Evolutionary conservation across 1,140 invertebrate genomes (phyloP).

Genomic region (Zophobas morio): DNA sequence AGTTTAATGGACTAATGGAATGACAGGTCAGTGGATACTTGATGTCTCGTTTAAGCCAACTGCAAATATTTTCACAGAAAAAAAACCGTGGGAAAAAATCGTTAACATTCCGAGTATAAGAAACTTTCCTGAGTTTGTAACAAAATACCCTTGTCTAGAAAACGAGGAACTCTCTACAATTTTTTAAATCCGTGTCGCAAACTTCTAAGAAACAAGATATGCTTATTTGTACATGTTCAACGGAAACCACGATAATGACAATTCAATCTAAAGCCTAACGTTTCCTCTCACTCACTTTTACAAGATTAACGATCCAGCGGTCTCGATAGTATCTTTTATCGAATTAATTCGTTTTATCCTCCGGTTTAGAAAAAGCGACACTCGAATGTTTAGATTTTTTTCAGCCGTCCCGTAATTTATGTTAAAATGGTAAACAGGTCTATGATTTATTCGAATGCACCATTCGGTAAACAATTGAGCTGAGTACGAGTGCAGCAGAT

Average conservation of each 20-base stretch:
- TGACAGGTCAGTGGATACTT: too few relatives aligned
- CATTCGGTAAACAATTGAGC: slow-evolving; percentile 8
- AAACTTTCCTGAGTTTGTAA: not conserved
- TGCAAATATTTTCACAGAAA: too few relatives aligned
- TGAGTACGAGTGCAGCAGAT: not conserved
- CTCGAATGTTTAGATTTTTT: not conserved
- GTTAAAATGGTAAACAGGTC: slow-evolving; percentile 9
- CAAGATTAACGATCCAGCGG: slow-evolving; percentile 13
- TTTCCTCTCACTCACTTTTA: not conserved
- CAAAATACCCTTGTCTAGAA: slow-evolving; percentile 18
- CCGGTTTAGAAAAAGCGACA: not conserved
- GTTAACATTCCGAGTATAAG: not conserved
- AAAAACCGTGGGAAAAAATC: slow-evolving; percentile 8
- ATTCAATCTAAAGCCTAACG: slow-evolving; percentile 17
- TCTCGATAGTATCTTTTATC: slow-evolving; percentile 2
- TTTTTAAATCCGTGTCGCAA: slow-evolving; percentile 3
- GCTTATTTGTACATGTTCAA: slow-evolving; percentile 14
- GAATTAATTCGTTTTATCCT: slow-evolving; percentile 12
- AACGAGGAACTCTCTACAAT: not conserved
- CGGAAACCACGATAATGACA: slow-evolving; percentile 26
- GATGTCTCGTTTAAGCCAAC: too few relatives aligned
- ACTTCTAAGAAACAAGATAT: not conserved
- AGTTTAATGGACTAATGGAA: too few relatives aligned
- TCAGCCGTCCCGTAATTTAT: not conserved
- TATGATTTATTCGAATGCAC: not conserved